Conservation (phyloP, 2,113 vertebrate species). For the Cheirogaleus medius region DNA sequence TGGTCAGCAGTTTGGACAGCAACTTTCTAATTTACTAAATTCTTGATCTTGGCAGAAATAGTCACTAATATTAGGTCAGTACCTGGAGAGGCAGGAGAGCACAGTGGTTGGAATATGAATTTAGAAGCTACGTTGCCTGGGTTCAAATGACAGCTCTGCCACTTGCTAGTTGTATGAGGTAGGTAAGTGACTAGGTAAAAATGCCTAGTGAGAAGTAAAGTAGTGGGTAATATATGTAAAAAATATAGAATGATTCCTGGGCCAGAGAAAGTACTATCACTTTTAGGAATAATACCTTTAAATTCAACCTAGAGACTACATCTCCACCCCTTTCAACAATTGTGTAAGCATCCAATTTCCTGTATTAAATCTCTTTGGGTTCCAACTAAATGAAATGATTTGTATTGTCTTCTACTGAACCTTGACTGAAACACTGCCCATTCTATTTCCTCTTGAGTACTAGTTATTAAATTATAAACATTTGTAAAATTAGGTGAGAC, state of each 20-base stretch:
- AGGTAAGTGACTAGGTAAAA: neutral
- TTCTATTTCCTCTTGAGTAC: neutral
- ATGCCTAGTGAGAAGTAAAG: neutral
- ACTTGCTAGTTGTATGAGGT: neutral
- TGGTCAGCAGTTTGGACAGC: neutral
- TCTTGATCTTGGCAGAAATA: neutral
- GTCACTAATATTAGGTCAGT: neutral
- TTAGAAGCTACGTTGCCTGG: neutral
- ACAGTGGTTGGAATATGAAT: neutral
- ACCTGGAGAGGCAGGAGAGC: neutral
- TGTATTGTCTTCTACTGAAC: conserved; percentile 12
- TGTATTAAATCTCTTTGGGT: neutral
- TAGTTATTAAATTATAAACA: conserved; percentile 2
- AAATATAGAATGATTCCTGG: neutral
- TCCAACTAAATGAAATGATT: neutral
- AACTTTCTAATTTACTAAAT: neutral
- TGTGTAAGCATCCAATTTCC: neutral
- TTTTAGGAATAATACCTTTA: neutral
- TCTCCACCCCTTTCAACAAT: neutral
- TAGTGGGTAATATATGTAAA: neutral
- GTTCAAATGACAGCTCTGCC: neutral
- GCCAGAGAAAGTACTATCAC: neutral
- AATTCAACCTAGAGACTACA: neutral
- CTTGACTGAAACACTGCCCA: neutral
- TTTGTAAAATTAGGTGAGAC: neutral